Percentiles rank a stretch among this genome's conserved stretches.
Evolutionary conservation across 2,888 invertebrate species (phyloP).

Genomic region (Nomada fabriciana): DNA sequence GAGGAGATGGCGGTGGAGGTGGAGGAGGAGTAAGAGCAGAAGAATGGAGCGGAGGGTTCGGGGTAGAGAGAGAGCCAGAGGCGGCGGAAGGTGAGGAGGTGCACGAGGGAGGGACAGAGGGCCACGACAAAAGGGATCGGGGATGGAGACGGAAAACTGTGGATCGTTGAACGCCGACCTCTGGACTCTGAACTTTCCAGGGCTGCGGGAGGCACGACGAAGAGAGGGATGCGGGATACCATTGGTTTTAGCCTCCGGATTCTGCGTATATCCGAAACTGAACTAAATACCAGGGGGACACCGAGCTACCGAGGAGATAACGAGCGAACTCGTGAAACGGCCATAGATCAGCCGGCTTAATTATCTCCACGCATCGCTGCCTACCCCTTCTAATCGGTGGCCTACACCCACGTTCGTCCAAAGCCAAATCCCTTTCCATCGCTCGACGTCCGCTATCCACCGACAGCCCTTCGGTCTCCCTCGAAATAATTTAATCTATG

Average conservation of each 20-base stretch:
- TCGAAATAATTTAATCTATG: conserved; percentile 50
- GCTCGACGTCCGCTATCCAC: conserved; percentile 40
- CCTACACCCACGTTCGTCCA: conserved; percentile 71
- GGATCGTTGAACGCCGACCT: conserved; percentile 84
- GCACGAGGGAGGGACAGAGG: conserved; percentile 51
- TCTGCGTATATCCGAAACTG: conserved; percentile 80
- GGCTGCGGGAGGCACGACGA: conserved; percentile 40
- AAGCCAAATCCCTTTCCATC: conserved; percentile 59
- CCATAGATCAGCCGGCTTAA: conserved; percentile 84
- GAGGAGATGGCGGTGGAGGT: conserved; percentile 40
- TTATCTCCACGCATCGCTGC: conserved; percentile 83
- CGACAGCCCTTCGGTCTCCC: conserved; percentile 50
- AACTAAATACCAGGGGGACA: conserved; percentile 79
- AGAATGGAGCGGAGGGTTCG: conserved; percentile 43
- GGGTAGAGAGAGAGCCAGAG: conserved; percentile 31
- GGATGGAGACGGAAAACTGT: conserved; percentile 80
- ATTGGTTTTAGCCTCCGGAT: conserved; percentile 73
- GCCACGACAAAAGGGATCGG: conserved; percentile 76
- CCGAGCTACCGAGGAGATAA: conserved; percentile 82
- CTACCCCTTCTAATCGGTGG: conserved; percentile 76
- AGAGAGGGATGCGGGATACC: conserved; percentile 60
- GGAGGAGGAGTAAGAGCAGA: conserved; percentile 46
- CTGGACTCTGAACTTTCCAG: conserved; percentile 79
- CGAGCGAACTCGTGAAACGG: conserved; percentile 84
- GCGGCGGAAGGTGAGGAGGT: conserved; percentile 39